phyloP scores from a whole-genome alignment of 1,140 invertebrate genomes.

The Cyrtorhinus lividipennis region DNA sequence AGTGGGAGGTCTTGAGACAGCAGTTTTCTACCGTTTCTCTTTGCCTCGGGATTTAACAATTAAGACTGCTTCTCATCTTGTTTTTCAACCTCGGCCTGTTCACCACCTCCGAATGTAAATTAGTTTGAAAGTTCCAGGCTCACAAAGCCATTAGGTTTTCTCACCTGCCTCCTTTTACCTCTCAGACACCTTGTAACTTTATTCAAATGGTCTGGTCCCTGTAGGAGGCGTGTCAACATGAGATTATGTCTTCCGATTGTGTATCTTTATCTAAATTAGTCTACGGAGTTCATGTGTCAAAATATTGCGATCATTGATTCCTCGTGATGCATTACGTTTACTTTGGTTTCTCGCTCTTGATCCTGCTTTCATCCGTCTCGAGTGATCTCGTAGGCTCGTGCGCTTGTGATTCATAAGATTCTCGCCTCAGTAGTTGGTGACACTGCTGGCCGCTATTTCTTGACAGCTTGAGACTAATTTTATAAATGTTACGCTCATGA shows the following conservation, averaged over 20 bases:
- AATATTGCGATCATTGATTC: too few species aligned
- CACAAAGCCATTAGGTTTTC: slow-evolving; percentile 8
- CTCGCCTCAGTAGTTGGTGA: too few species aligned
- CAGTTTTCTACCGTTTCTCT: background rate
- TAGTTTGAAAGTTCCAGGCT: background rate
- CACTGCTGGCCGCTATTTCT: too few species aligned
- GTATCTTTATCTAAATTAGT: background rate
- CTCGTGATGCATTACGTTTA: too few species aligned
- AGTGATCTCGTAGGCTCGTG: too few species aligned
- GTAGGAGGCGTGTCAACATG: slow-evolving; percentile 1
- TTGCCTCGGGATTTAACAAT: background rate
- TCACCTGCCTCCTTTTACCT: slow-evolving; percentile 5
- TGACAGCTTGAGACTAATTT: too few species aligned
- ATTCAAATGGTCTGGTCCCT: background rate
- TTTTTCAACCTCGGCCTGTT: background rate
- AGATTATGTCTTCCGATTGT: background rate
- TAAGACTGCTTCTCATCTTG: slow-evolving; percentile 6
- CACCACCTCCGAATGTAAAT: slow-evolving; percentile 2
- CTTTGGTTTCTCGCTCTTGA: too few species aligned
- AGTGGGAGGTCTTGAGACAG: background rate
- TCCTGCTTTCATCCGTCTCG: too few species aligned
- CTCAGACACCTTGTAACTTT: slow-evolving; percentile 5
- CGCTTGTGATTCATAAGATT: too few species aligned
- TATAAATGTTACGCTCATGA: too few species aligned
- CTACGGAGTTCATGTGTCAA: background rate